Conservation (phyloP, 2,797 vertebrate genomes). For the Hyperoplus immaculatus region DNA sequence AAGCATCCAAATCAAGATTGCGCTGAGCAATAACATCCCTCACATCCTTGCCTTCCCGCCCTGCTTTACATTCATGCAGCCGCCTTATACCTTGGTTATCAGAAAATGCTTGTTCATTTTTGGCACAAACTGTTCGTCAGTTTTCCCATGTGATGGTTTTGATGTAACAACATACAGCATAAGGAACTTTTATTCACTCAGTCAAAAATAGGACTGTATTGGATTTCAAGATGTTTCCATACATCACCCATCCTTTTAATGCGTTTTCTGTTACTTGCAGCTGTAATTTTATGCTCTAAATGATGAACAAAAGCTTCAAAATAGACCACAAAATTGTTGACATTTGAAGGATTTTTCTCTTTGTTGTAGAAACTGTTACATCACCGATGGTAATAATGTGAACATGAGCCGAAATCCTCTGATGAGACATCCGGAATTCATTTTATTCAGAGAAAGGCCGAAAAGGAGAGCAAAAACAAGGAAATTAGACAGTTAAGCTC, state of each 20-base stretch:
- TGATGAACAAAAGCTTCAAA: conserved; percentile 40
- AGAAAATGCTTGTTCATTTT: conserved; percentile 6
- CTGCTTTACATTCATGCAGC: conserved; percentile 12
- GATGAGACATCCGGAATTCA: conserved; percentile 66
- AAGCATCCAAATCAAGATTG: conserved; percentile 62
- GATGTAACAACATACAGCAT: conserved; percentile 12
- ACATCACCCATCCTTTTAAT: not conserved
- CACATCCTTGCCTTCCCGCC: conserved; percentile 39
- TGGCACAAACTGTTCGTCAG: conserved; percentile 14
- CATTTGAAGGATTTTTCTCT: conserved; percentile 35
- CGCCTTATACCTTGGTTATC: conserved; percentile 3
- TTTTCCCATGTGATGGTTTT: not conserved
- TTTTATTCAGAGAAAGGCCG: conserved; percentile 49
- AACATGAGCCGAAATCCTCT: conserved; percentile 59
- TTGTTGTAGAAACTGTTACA: conserved; percentile 52
- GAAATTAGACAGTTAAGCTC: conserved; percentile 46
- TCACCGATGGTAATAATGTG: conserved; percentile 63
- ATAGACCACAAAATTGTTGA: conserved; percentile 27
- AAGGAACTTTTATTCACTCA: not conserved
- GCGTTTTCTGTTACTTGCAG: conserved; percentile 12
- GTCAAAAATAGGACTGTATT: not conserved
- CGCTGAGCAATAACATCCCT: conserved; percentile 46
- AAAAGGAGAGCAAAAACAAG: conserved; percentile 38
- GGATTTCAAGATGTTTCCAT: not conserved
- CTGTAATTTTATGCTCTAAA: conserved; percentile 34